Percentiles rank a stretch among this genome's conserved stretches.
These are phyloP conservation scores for Ceratina japonica DNA, from an alignment of 1,140 invertebrate species.

Conservation along the genomic window DNA sequence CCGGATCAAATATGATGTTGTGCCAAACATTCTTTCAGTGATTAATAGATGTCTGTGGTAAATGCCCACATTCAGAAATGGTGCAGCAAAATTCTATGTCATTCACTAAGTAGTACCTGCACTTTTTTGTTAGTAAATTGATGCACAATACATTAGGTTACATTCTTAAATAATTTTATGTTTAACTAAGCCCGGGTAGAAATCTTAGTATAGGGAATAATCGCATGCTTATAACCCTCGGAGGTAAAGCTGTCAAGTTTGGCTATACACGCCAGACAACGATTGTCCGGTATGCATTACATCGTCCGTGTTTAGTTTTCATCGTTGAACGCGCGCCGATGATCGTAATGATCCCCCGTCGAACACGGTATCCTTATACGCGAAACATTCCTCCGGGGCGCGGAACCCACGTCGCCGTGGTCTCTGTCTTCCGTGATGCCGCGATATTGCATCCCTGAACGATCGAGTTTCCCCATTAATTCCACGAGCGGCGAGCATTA, in stretches of 20 bases:
- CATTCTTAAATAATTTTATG: no score
- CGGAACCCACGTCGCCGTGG: background rate
- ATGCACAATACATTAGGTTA: no score
- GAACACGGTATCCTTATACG: slow-evolving; percentile 24
- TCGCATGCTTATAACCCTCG: background rate
- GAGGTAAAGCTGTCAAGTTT: slow-evolving; percentile 21
- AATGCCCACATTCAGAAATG: no score
- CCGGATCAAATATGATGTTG: no score
- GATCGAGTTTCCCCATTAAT: slow-evolving; percentile 61
- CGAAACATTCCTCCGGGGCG: slow-evolving; percentile 4
- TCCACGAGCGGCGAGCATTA: slow-evolving; percentile 60
- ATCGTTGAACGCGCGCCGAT: slow-evolving; percentile 33
- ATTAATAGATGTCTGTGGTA: no score
- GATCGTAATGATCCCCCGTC: slow-evolving; percentile 51
- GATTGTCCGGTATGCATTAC: slow-evolving; percentile 27
- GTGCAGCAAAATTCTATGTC: no score
- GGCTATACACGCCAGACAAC: slow-evolving; percentile 5
- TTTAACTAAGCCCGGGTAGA: background rate
- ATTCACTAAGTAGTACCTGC: no score
- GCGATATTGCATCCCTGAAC: slow-evolving; percentile 29
- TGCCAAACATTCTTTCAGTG: no score
- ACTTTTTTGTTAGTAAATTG: no score
- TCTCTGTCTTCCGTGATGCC: slow-evolving; percentile 29
- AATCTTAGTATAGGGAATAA: background rate
- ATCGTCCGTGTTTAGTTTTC: slow-evolving; percentile 29